phyloP scores from a whole-genome alignment of 2,888 invertebrate species.

The Melinaea marsaeus region DNA sequence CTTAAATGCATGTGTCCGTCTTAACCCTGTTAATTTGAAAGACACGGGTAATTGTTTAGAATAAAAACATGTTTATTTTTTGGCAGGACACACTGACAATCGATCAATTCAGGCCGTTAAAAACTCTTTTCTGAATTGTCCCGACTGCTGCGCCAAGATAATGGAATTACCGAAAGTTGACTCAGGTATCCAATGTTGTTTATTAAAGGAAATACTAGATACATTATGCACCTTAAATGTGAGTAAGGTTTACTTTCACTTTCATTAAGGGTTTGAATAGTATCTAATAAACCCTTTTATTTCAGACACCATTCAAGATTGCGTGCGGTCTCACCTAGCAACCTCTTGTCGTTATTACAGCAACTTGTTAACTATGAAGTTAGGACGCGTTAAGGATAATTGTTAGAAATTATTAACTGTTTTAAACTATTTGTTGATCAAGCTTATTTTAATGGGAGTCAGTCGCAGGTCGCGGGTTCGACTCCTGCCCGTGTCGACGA shows the following conservation, averaged over 20 bases:
- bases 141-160: constrained; percentile 9
- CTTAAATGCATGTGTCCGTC: too few relatives aligned
- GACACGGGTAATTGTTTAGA: too few relatives aligned
- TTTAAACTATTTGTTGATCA: background rate
- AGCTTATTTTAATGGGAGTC: too few relatives aligned
- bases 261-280: too few relatives aligned
- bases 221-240: too few relatives aligned
- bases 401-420: constrained; percentile 36
- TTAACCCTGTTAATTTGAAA: too few relatives aligned
- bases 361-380: constrained; percentile 44
- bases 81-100: constrained; percentile 11
- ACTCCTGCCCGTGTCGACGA: too few relatives aligned
- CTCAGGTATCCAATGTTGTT: constrained; percentile 3
- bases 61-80: background rate
- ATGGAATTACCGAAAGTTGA: background rate
- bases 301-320: constrained; percentile 37
- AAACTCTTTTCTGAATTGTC: constrained; percentile 5
- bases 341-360: constrained; percentile 54
- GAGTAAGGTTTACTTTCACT: too few relatives aligned
- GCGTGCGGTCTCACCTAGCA: constrained; percentile 39
- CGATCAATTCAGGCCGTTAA: constrained; percentile 16
- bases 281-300: background rate
- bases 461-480: too few relatives aligned
- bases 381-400: constrained; percentile 48
- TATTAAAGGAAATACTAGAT: background rate